Base-by-base conservation (phyloP, 2,113 vertebrate genomes). In the Eupsittula cactorum region DNA sequence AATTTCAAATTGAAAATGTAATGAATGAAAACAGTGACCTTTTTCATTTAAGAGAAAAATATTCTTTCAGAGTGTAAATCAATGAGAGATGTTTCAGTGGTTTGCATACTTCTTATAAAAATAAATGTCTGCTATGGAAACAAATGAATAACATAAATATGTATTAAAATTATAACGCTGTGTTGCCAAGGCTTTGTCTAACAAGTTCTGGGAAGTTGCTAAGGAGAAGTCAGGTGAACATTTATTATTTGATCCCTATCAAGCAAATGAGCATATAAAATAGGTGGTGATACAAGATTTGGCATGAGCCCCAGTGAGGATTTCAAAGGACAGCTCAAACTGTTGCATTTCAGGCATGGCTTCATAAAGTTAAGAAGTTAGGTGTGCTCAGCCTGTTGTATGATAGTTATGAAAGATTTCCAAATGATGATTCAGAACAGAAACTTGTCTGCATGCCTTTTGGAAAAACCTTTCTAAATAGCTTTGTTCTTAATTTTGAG, bases 151-250 rank as follows among this genome's bases (percentile, higher is more conserved):
- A 67, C 79, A 93, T 96, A 95, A 96, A 96, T 96, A 95, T 96
- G 82, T 83, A 97, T 96, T 93, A 88, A 94, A 95, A 92, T 83
- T 91, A 42, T 59, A 93, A 69, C 46, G 55, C 65, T 63, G 25
- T 91, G 96, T 97, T 97, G 91, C 93, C 93, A 95, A 83, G 93
- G 63, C 71, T 96, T 91, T 92, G 80, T 75, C 76, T 93, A 97
- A 70, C 73, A 95, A 94, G 83, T 94, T 76, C 91, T 86, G 95
- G 74, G 85, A 74, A 91, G 97, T 98, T 98, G 97, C 97, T 94
- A 97, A 77, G 88, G 96, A 96, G 84, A 96, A 96, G 92, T 79
- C 88, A 95, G 96, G 97, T 97, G 95, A 97, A 97, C 95, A 95
- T 86, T 95, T 90, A 87, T 92, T 80, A 96, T 93, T 96, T 92